These are phyloP conservation scores for Stichodactyla helianthus DNA, from an alignment of 64 coral and sea anemone species.

Conservation along the genomic window DNA sequence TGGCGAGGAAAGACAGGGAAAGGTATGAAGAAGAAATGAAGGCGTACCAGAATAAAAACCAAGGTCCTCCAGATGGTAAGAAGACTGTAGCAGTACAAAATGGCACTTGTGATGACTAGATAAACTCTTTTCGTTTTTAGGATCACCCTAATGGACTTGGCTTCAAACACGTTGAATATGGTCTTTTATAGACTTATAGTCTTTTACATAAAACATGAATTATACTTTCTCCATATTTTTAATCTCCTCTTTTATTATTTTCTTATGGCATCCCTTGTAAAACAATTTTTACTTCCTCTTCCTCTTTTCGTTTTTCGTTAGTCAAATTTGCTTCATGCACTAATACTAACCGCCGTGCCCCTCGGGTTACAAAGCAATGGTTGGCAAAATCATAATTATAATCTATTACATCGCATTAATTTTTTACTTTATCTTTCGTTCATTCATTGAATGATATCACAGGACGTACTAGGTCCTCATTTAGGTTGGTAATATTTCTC, in stretches of 20 bases:
- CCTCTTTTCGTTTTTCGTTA: no score
- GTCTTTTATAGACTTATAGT: not conserved
- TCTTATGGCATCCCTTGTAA: not conserved
- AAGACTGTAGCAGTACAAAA: not conserved
- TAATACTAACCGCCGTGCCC: no score
- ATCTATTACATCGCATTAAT: no score
- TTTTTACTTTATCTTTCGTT: no score
- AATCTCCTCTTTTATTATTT: not conserved
- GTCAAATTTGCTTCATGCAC: no score
- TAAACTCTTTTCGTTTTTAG: not conserved
- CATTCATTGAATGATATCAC: no score
- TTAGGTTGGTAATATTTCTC: no score
- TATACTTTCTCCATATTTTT: not conserved
- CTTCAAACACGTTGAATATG: not conserved
- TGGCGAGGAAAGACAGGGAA: slow-evolving; percentile 65
- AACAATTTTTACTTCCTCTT: not conserved
- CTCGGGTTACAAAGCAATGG: no score
- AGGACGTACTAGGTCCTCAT: no score
- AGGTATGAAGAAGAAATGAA: slow-evolving; percentile 89
- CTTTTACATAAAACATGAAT: not conserved
- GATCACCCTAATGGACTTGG: not conserved
- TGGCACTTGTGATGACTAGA: slow-evolving; percentile 1
- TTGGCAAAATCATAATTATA: no score
- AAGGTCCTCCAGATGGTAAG: not conserved
- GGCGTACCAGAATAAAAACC: not conserved